Evolutionary conservation across 1,140 invertebrate genomes (phyloP), one percentile per base, ranked within the genome.

Genomic region (Drosophila burlai): DNA sequence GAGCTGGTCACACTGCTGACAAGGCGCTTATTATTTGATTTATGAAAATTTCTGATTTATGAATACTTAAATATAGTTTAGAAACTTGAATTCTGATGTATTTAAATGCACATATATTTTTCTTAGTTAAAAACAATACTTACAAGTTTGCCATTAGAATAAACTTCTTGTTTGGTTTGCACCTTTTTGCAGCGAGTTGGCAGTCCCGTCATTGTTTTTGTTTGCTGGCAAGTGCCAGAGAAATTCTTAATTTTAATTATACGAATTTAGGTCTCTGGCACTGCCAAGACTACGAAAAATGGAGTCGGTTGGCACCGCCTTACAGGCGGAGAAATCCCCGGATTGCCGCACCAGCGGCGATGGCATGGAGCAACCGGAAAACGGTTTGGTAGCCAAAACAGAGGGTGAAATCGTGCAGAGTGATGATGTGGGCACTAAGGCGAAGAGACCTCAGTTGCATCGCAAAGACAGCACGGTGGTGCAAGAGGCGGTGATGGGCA

Each of bases 321-420:
- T 46, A 9, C 46, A 52, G 52, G 38, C 9, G 16, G 63, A 66
- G 7, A 79, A 69, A 31, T 42, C 63, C 9, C 54, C 68, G 3
- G 43, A 43, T 21, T 79, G 81, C 26, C 86, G 94, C 68, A 95
- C 94, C 9, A 94, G 94, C 47, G 94, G 94, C 1, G 94, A 95
- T 92, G 94, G 94, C 38, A 95, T 95, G 94, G 94, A 95, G 84
- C 66, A 91, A 43, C 65, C 81, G 13, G 67, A 71, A 21, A 34
- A 15, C 40, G 24, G n/a, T 94, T 94, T 94, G 94, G 86, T 49
- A 75, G 40, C 63, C 65, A 38, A 72, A 78, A 47, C 58, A 40
- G 43, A 63, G 83, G 76, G 46, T 74, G 31, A 81, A 66, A 49
- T 67, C 18, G 31, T 55, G 9, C n/a, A 26, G 4, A 64, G n/a